These are phyloP conservation scores for Xyrauchen texanus DNA, from an alignment of 2,113 vertebrate genomes.

Conservation along the genomic window DNA sequence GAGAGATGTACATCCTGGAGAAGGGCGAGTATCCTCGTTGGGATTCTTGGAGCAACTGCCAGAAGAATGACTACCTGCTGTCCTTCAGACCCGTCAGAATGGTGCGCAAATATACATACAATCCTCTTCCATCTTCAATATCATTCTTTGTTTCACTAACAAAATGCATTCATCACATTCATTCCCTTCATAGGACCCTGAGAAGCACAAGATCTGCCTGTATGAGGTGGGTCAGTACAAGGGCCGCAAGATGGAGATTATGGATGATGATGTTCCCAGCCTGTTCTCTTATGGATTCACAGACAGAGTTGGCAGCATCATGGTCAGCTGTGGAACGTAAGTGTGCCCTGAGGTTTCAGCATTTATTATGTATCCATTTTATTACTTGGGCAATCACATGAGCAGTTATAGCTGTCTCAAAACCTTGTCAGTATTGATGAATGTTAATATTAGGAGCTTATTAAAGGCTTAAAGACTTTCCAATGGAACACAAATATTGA, in stretches of 20 bases:
- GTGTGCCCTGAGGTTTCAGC: constrained; percentile 39
- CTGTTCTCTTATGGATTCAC: constrained; percentile 82
- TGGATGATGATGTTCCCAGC: constrained; percentile 81
- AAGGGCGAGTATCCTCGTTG: constrained; percentile 83
- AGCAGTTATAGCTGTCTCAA: too few species aligned
- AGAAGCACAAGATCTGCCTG: constrained; percentile 85
- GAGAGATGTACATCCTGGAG: constrained; percentile 84
- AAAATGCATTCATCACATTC: neutral
- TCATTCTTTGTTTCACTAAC: neutral
- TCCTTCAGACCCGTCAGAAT: constrained; percentile 81
- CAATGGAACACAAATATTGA: too few species aligned
- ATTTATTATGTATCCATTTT: too few species aligned
- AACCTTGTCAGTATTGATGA: too few species aligned
- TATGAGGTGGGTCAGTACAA: constrained; percentile 82
- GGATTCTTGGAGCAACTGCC: constrained; percentile 83
- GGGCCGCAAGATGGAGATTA: constrained; percentile 85
- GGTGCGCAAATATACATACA: constrained; percentile 59
- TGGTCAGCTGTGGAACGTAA: constrained; percentile 81
- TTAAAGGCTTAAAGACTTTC: too few species aligned
- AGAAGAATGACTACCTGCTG: constrained; percentile 81
- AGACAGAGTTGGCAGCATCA: constrained; percentile 79
- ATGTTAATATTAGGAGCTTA: too few species aligned
- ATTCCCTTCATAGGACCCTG: constrained; percentile 70
- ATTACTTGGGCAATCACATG: too few species aligned
- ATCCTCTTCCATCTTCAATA: neutral